A percentile compares a stretch with the other conserved stretches of the same genome.
phyloP scores from a whole-genome alignment of 2,888 invertebrate genomes.

The Lasioglossum lativentre region DNA sequence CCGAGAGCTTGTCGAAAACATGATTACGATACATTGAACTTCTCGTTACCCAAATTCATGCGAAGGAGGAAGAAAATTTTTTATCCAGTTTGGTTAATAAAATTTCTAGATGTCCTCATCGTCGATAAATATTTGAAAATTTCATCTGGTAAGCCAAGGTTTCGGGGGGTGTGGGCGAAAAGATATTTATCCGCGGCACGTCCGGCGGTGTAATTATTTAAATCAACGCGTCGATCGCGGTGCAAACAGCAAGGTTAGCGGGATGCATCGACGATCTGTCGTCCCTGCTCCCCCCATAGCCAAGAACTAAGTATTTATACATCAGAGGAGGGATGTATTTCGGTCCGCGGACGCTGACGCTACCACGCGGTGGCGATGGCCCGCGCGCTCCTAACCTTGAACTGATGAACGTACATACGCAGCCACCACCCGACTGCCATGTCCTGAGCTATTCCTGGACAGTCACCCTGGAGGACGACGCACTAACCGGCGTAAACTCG shows the following conservation, averaged over 20 bases:
- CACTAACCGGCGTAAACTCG: slow-evolving; percentile 55
- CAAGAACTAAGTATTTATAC: slow-evolving; percentile 75
- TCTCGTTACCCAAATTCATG: not conserved
- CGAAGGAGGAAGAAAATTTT: not conserved
- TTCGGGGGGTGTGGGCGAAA: not conserved
- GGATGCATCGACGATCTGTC: slow-evolving; percentile 56
- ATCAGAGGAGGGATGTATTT: slow-evolving; percentile 79
- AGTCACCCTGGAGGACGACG: slow-evolving; percentile 70
- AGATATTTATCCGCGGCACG: not conserved
- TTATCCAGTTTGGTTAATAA: not conserved
- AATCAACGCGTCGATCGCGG: slow-evolving; percentile 41
- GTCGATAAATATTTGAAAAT: not conserved
- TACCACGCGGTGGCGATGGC: slow-evolving; percentile 64
- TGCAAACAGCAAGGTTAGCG: slow-evolving; percentile 50
- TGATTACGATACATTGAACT: slow-evolving; percentile 1
- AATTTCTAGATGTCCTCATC: not conserved
- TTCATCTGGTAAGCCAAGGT: not conserved
- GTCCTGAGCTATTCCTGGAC: slow-evolving; percentile 72
- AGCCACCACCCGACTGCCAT: slow-evolving; percentile 64
- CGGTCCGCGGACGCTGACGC: slow-evolving; percentile 70
- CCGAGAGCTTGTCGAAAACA: not conserved
- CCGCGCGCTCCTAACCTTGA: slow-evolving; percentile 81
- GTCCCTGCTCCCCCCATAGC: slow-evolving; percentile 10
- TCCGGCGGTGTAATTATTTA: slow-evolving; percentile 36
- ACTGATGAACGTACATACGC: slow-evolving; percentile 78